These are phyloP conservation scores for Chiroxiphia lanceolata DNA, from an alignment of 2,797 vertebrate genomes.

Conservation along the genomic window DNA sequence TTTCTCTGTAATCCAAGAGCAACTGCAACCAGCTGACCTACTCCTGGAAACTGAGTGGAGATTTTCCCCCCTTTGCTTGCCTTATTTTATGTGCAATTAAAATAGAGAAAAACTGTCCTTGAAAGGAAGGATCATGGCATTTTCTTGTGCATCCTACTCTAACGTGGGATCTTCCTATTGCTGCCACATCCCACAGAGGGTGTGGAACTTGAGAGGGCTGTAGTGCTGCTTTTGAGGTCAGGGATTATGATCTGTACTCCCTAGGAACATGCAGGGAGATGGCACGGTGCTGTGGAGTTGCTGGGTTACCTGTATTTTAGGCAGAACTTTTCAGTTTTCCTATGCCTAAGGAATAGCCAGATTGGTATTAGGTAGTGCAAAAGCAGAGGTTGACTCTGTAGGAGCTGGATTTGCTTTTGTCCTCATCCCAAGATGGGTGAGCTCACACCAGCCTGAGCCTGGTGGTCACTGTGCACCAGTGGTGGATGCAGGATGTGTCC, in stretches of 20 bases:
- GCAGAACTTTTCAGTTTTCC: background rate
- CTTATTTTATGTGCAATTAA: background rate
- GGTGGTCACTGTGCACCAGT: accelerated
- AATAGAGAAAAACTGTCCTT: background rate
- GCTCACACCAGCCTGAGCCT: background rate
- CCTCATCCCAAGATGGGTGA: background rate
- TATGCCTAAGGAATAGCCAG: background rate
- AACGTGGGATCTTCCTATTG: background rate
- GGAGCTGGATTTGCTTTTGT: background rate
- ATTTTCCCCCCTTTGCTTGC: background rate
- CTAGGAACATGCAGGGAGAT: accelerated
- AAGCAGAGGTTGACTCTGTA: background rate
- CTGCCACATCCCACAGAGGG: accelerated
- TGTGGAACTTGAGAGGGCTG: background rate
- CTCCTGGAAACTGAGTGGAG: conserved; percentile 53
- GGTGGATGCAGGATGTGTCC: background rate
- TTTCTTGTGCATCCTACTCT: background rate
- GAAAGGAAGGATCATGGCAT: background rate
- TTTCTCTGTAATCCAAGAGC: conserved; percentile 67
- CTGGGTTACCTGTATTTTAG: background rate
- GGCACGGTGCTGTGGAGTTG: background rate
- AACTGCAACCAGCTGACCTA: conserved; percentile 64
- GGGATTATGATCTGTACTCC: accelerated
- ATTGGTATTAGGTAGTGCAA: background rate
- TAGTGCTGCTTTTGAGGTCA: background rate